Evolutionary conservation across 2,113 vertebrate species (phyloP).

Genomic region (Eidolon helvum): DNA sequence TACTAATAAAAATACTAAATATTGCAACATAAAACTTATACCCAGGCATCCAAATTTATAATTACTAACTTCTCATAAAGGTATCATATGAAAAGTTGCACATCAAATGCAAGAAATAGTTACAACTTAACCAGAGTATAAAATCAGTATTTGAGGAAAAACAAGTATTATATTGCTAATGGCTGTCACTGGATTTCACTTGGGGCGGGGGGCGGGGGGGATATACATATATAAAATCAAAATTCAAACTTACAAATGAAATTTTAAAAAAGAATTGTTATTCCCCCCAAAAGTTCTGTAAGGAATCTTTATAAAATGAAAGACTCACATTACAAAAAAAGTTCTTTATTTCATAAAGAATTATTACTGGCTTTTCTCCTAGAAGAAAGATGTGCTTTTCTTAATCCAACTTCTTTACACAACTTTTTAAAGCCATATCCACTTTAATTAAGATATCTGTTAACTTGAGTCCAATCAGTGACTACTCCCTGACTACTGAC

Average conservation of each 20-base stretch:
- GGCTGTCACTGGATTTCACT: background rate
- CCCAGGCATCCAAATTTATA: background rate
- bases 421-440: background rate
- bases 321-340: background rate
- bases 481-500: background rate
- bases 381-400: background rate
- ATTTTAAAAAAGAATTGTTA: background rate
- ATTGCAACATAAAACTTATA: background rate
- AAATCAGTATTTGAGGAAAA: slow-evolving; percentile 10
- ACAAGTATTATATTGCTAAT: background rate
- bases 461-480: background rate
- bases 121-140: background rate
- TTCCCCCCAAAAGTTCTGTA: background rate
- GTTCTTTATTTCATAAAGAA: background rate
- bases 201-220: background rate
- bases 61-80: background rate
- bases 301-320: background rate
- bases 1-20: background rate
- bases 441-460: background rate
- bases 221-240: background rate
- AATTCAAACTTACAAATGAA: background rate
- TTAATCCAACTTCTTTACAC: background rate
- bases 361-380: background rate
- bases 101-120: background rate
- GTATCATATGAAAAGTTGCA: background rate